Evolutionary conservation across 92 coral and sea anemone species (phyloP).

Genomic region (Porites evermanni): DNA sequence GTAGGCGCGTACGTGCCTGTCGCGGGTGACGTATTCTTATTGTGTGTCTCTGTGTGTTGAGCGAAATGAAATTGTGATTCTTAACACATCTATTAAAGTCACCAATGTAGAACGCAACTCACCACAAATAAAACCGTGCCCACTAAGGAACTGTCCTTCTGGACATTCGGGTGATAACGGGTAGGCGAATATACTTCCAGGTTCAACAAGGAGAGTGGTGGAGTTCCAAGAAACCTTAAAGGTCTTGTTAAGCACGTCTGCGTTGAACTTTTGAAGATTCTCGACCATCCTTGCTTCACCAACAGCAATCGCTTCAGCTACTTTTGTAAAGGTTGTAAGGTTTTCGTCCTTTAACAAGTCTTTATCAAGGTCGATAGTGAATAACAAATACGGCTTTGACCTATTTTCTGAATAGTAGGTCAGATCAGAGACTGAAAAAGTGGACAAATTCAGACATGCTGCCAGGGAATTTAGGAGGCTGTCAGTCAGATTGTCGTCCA

Average conservation of each 20-base stretch:
- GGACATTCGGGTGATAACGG: constrained; percentile 27
- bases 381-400: not conserved
- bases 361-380: not conserved
- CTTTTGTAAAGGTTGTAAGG: not conserved
- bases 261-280: constrained; percentile 9
- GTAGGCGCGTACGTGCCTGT: too few relatives aligned
- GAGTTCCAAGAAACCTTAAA: constrained; percentile 9
- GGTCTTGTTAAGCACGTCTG: constrained; percentile 3
- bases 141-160: constrained; percentile 1
- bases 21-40: not conserved
- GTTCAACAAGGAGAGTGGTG: not conserved
- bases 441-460: not conserved
- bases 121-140: constrained; percentile 18
- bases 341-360: not conserved
- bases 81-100: too few relatives aligned
- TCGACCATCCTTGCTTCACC: not conserved
- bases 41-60: not conserved
- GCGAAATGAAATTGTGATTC: too few relatives aligned
- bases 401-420: not conserved
- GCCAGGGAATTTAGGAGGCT: not conserved
- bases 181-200: not conserved
- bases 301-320: not conserved
- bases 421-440: not conserved
- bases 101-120: not conserved
- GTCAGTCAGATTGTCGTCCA: not conserved